A percentile compares a stretch with the other conserved stretches of the same genome.
Conservation (phyloP, 2,888 invertebrate genomes). For the Nemapogon koenigi region DNA sequence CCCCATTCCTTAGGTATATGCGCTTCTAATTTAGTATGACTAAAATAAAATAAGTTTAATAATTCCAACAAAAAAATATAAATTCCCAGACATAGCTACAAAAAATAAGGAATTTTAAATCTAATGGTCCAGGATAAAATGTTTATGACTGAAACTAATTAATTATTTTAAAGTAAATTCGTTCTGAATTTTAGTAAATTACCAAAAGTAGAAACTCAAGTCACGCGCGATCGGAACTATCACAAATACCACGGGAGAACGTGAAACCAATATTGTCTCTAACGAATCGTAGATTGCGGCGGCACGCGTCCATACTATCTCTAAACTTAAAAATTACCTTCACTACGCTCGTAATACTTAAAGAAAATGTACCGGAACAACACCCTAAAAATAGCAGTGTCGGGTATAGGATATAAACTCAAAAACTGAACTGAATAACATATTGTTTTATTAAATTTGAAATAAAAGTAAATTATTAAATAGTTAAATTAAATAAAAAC, state of each 20-base stretch:
- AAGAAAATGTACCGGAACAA: constrained; percentile 42
- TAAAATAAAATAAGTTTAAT: too few relatives aligned
- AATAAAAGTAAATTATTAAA: too few relatives aligned
- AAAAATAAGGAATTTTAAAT: neutral
- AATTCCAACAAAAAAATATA: too few relatives aligned
- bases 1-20: too few relatives aligned
- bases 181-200: neutral
- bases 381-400: constrained; percentile 4
- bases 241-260: constrained; percentile 2
- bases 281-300: constrained; percentile 3
- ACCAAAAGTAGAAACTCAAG: neutral
- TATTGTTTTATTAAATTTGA: too few relatives aligned
- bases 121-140: neutral
- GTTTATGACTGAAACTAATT: neutral
- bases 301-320: constrained; percentile 6
- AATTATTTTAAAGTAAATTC: neutral
- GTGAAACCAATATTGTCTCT: constrained; percentile 8
- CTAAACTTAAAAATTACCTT: constrained; percentile 27
- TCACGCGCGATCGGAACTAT: neutral
- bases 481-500: too few relatives aligned
- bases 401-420: constrained; percentile 1
- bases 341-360: constrained; percentile 19
- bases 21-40: too few relatives aligned
- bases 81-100: neutral
- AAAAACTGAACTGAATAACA: too few relatives aligned